Evolutionary conservation across 2,113 vertebrate genomes (phyloP).

Genomic region (Campylorhamphus procurvoides): DNA sequence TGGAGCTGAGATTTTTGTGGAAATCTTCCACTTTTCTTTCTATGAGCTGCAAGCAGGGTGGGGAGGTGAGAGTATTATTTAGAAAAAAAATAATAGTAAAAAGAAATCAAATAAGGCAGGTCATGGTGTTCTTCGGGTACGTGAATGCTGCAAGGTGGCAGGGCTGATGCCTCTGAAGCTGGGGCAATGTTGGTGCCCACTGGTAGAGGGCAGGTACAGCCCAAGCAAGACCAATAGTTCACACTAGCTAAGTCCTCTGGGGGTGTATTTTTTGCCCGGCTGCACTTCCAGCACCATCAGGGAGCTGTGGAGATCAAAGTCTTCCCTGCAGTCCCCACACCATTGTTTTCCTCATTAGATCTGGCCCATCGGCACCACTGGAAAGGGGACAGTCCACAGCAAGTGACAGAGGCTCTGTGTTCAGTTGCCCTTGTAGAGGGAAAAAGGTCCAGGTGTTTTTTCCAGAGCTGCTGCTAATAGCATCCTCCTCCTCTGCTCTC

Average conservation of each 20-base stretch:
- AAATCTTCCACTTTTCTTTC: background rate
- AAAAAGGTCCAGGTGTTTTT: background rate
- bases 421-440: constrained; percentile 54
- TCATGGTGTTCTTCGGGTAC: accelerated
- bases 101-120: background rate
- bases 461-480: background rate
- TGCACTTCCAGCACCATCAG: background rate
- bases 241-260: background rate
- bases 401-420: constrained; percentile 77
- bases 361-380: constrained; percentile 66
- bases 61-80: background rate
- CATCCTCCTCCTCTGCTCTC: background rate
- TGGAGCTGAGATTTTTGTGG: background rate
- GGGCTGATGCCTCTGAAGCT: background rate
- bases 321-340: background rate
- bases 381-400: constrained; percentile 64
- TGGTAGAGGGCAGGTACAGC: accelerated
- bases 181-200: background rate
- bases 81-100: background rate
- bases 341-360: constrained; percentile 73
- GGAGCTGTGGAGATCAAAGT: accelerated
- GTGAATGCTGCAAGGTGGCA: accelerated
- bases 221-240: background rate
- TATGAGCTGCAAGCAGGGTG: accelerated
- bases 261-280: background rate